Percentiles rank a stretch among this genome's conserved stretches.
Evolutionary conservation across 2,888 invertebrate genomes (phyloP).

Genomic region (Trilocha varians): DNA sequence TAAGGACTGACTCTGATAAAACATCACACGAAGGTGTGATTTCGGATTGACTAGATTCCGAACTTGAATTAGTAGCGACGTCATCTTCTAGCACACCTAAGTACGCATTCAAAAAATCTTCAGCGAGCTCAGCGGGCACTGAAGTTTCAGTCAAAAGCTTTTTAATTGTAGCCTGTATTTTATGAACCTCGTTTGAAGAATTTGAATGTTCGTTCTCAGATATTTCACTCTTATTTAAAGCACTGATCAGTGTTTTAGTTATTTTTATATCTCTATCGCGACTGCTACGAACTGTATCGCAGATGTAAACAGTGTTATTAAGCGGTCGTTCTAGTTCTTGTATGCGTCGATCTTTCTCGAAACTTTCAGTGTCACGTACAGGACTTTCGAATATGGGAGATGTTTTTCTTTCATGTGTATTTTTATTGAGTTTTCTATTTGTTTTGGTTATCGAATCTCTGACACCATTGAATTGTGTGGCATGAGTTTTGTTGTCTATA

Average conservation of each 20-base stretch:
- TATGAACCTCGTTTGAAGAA: conserved; percentile 36
- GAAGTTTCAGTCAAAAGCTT: conserved; percentile 43
- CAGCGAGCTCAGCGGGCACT: conserved; percentile 39
- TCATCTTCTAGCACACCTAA: conserved; percentile 38
- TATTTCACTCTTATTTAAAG: conserved; percentile 27
- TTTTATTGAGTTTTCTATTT: too few species aligned
- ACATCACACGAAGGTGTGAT: conserved; percentile 30
- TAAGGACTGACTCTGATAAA: conserved; percentile 36
- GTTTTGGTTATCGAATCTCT: conserved; percentile 20
- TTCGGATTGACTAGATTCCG: conserved; percentile 23
- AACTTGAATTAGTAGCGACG: conserved; percentile 21
- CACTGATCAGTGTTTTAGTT: conserved; percentile 43
- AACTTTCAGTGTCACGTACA: conserved; percentile 29
- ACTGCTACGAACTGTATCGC: conserved; percentile 27
- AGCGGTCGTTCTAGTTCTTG: conserved; percentile 50
- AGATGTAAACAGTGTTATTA: conserved; percentile 51
- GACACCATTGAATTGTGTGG: conserved; percentile 36
- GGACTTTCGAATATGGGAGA: conserved; percentile 13
- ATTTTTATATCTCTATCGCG: conserved; percentile 45
- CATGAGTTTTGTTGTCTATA: conserved; percentile 26
- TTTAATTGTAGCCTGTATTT: conserved; percentile 47
- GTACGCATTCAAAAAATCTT: conserved; percentile 45
- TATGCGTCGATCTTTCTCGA: conserved; percentile 42
- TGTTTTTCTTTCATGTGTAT: conserved; percentile 8
- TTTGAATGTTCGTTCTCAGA: conserved; percentile 25